These are phyloP conservation scores for Palythoa caribaeorum DNA, from an alignment of 92 coral and sea anemone species.

Conservation along the genomic window DNA sequence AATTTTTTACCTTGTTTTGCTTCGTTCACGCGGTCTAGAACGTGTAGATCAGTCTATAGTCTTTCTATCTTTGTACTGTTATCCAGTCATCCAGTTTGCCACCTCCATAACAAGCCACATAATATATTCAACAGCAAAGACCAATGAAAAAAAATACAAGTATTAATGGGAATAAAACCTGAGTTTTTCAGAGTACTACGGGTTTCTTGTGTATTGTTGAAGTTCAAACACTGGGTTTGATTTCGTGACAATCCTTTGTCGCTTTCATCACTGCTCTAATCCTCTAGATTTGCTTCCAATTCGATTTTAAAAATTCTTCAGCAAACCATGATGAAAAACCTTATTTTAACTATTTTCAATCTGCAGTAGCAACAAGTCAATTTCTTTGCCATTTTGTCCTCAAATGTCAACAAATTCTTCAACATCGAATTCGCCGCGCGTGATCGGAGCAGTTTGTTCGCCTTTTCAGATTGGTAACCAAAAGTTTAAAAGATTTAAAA, in stretches of 20 bases:
- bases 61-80: slow-evolving; percentile 23
- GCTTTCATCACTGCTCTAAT: slow-evolving; percentile 23
- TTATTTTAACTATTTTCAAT: slow-evolving; percentile 20
- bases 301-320: slow-evolving; percentile 11
- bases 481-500: too few species aligned
- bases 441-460: slow-evolving; percentile 12
- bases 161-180: slow-evolving; percentile 6
- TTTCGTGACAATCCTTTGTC: slow-evolving; percentile 21
- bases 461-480: too few species aligned
- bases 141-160: slow-evolving; percentile 32
- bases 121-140: slow-evolving; percentile 34
- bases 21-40: too few species aligned
- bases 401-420: slow-evolving; percentile 18
- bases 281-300: slow-evolving; percentile 17
- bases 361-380: slow-evolving; percentile 31
- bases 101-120: slow-evolving; percentile 29
- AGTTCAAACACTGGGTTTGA: too few species aligned
- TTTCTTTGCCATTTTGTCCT: slow-evolving; percentile 28
- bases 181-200: slow-evolving; percentile 10
- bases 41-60: too few species aligned
- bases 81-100: slow-evolving; percentile 18
- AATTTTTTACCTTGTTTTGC: too few species aligned
- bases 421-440: neutral
- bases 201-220: too few species aligned
- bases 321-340: slow-evolving; percentile 27